Conservation (phyloP, 2,797 vertebrate genomes). For the Gambelia wislizenii region DNA sequence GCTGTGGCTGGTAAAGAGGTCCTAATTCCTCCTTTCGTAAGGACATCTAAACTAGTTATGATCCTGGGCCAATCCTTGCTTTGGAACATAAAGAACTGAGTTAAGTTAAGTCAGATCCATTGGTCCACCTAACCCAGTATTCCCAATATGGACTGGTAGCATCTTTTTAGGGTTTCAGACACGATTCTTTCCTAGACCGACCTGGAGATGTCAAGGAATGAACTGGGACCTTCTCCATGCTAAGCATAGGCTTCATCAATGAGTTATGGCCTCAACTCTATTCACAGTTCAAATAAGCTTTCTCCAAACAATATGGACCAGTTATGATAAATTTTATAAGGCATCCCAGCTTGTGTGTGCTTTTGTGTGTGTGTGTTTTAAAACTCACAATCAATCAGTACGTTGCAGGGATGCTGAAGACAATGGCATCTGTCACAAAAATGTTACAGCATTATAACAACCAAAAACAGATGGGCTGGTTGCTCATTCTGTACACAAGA, state of each 20-base stretch:
- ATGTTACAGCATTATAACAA: too few relatives aligned
- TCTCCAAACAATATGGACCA: neutral
- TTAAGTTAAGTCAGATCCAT: too few relatives aligned
- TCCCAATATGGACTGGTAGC: too few relatives aligned
- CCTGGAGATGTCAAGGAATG: too few relatives aligned
- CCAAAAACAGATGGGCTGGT: neutral
- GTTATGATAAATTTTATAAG: neutral
- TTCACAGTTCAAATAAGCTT: neutral
- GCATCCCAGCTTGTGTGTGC: neutral
- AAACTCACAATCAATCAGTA: neutral
- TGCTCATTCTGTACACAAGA: too few relatives aligned
- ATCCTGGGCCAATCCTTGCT: neutral
- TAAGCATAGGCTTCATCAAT: too few relatives aligned
- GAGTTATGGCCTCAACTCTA: neutral
- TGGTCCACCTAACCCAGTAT: too few relatives aligned
- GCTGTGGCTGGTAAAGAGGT: neutral
- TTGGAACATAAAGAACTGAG: too few relatives aligned
- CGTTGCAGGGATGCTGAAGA: too few relatives aligned
- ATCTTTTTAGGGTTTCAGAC: too few relatives aligned
- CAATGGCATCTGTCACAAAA: neutral
- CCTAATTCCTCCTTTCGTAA: neutral
- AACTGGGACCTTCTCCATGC: too few relatives aligned
- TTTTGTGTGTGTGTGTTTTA: neutral
- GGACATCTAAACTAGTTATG: neutral
- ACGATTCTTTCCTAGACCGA: too few relatives aligned